Evolutionary conservation across 2,113 vertebrate genomes (phyloP), one percentile per base, ranked within the genome.

Genomic region (Brachypteracias leptosomus): DNA sequence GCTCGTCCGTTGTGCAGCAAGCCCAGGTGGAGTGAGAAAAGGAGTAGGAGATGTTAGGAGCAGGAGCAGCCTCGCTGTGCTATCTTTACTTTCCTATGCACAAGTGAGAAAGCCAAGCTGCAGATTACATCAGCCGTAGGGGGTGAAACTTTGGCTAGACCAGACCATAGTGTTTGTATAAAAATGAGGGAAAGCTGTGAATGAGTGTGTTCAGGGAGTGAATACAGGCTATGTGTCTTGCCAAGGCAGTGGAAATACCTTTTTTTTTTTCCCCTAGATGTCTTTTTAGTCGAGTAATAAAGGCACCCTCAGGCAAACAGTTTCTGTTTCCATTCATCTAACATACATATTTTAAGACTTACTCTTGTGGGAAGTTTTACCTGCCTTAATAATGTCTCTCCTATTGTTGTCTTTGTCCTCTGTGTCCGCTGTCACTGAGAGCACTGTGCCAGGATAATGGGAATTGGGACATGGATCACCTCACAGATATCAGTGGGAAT

Each of bases 351-450:
- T 96, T 91, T 62, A 95, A 89, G 54, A 40, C 20, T 78, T 65
- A 58, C 22, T 65, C 44, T 70, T 25, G 31, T 63, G 63, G 82
- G 58, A 83, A 76, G 51, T 70, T 94, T 95, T 88, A 82, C n/a
- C 66, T 85, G 62, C 71, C 61, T 79, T 94, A 81, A 91, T 95
- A 66, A 90, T 19, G 35, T 79, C 44, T 54, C 58, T 91, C 73
- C 72, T 78, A 66, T 75, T 89, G 65, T 86, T 89, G 49, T 52
- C 91, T 94, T 95, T 85, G 78, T 93, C 67, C 36, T 88, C 22
- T 44, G 40, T 55, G 40, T 81, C 44, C 33, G 55, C 66, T 79
- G 73, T 65, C 52, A 31, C 46, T 44, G 83, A 81, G 59, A 87
- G 62, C 36, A 10, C 44, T 6, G 33, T 88, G 70, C 36, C 87